Evolutionary conservation across 2,888 invertebrate genomes (phyloP), one percentile per base, ranked within the genome.

Genomic region (Beris chalybata): DNA sequence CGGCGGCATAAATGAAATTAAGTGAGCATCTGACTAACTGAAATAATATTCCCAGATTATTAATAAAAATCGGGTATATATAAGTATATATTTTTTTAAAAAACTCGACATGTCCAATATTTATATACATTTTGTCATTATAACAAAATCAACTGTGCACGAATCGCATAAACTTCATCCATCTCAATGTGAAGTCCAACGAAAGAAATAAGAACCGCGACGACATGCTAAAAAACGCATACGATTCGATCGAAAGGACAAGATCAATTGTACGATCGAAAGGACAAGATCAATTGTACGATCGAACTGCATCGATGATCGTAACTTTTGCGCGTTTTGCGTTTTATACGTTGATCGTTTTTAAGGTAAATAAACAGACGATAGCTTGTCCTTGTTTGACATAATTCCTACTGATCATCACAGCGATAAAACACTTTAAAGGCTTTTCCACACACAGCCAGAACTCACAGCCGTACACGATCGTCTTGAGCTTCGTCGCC

Each of bases 321-420:
- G 43, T 50, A 61, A 50, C 38, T 43, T 61, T 43, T 50, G 53
- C n/a, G 52, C 38, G 31, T 31, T 22, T 13, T 13, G 30, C n/a
- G 31, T 32, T 38, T 61, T 50, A 61, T 52, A 61, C 32, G 61
- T 38, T 43, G 50, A 11, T 38, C 61, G 22, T 38, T 50, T 63
- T 53, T 44, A 22, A 52, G 29, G 48, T 29, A 52, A 69, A 71
- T 69, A 67, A 71, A 72, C 71, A 50, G 52, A 72, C 71, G 71
- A 72, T 72, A 73, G 71, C 71, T 73, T 74, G 75, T 77, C 75
- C 76, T 75, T 76, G 77, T 78, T 77, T 78, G 78, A 78, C 78
- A 78, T 78, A 78, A 78, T 78, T 75, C 75, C 73, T 71, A 74
- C 72, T 76, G 78, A 78, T 78, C 76, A 76, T 75, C 74, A 74